These are phyloP conservation scores for Saccostrea echinata DNA, from an alignment of 1,140 invertebrate species.

Conservation along the genomic window DNA sequence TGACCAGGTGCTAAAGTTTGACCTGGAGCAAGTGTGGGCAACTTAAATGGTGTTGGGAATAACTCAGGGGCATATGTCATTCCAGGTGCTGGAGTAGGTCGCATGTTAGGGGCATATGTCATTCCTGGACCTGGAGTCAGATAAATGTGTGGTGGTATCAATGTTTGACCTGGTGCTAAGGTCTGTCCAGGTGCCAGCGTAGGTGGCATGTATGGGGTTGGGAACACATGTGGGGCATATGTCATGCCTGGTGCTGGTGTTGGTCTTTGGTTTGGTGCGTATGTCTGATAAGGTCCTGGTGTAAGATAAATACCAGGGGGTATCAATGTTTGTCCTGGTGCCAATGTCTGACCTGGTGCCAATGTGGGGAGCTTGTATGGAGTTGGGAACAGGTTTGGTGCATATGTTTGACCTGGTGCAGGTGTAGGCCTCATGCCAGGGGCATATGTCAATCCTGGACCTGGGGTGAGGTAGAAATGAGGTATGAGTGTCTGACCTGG, in stretches of 20 bases:
- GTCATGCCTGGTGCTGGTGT: conserved; percentile 57
- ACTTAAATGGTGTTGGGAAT: conserved; percentile 57
- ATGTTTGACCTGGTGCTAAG: conserved; percentile 43
- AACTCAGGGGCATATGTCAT: conserved; percentile 52
- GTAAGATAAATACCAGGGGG: conserved; percentile 55
- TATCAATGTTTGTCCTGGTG: conserved; percentile 57
- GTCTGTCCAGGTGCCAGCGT: conserved; percentile 57
- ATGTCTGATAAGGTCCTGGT: conserved; percentile 34
- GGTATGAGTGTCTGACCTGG: conserved; percentile 48
- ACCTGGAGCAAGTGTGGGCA: conserved; percentile 60
- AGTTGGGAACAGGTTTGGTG: conserved; percentile 60
- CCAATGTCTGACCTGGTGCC: conserved; percentile 49
- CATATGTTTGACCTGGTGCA: conserved; percentile 59
- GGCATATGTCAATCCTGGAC: conserved; percentile 55
- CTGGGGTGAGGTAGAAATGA: conserved; percentile 51
- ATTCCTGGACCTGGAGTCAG: conserved; percentile 58
- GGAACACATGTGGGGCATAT: conserved; percentile 51
- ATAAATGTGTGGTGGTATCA: conserved; percentile 51
- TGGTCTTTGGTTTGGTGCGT: conserved; percentile 31
- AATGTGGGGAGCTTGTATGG: conserved; percentile 49
- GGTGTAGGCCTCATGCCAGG: conserved; percentile 57
- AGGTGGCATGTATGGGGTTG: conserved; percentile 43
- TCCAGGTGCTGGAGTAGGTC: conserved; percentile 60
- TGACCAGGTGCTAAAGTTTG: conserved; percentile 48
- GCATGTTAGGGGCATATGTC: conserved; percentile 49